phyloP scores from a whole-genome alignment of 1,140 invertebrate genomes.

The Zophobas morio region DNA sequence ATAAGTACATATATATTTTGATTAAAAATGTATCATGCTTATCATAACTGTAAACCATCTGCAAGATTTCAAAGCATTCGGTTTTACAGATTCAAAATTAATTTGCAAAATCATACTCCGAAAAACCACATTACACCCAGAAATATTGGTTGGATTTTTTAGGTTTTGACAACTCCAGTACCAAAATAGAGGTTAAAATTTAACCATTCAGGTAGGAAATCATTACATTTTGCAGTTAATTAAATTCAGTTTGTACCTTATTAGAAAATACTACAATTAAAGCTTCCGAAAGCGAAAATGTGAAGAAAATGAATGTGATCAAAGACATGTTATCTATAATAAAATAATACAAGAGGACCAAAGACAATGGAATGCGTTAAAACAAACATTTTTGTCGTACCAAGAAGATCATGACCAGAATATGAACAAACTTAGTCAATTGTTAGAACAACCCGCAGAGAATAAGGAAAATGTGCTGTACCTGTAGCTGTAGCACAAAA shows the following conservation, averaged over 20 bases:
- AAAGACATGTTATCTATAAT: neutral
- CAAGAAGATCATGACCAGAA: neutral
- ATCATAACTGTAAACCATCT: too few species aligned
- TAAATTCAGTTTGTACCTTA: slow-evolving; percentile 13
- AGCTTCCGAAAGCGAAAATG: neutral
- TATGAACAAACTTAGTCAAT: neutral
- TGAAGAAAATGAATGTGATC: neutral
- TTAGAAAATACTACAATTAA: slow-evolving; percentile 20
- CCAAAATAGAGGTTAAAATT: too few species aligned
- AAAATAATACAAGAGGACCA: neutral
- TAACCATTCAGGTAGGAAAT: too few species aligned
- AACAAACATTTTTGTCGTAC: neutral
- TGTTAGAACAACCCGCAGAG: neutral
- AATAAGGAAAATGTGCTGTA: slow-evolving; percentile 5
- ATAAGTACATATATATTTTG: too few species aligned
- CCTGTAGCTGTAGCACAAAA: neutral
- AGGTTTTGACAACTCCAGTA: too few species aligned
- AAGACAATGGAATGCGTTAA: neutral
- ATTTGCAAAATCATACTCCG: too few species aligned
- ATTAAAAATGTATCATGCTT: too few species aligned
- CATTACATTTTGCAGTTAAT: too few species aligned
- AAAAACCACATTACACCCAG: too few species aligned
- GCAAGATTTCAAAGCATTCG: too few species aligned
- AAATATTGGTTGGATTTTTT: too few species aligned
- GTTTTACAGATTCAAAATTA: too few species aligned